Base-by-base conservation (phyloP, 2,113 vertebrate species). In the Orycteropus afer region DNA sequence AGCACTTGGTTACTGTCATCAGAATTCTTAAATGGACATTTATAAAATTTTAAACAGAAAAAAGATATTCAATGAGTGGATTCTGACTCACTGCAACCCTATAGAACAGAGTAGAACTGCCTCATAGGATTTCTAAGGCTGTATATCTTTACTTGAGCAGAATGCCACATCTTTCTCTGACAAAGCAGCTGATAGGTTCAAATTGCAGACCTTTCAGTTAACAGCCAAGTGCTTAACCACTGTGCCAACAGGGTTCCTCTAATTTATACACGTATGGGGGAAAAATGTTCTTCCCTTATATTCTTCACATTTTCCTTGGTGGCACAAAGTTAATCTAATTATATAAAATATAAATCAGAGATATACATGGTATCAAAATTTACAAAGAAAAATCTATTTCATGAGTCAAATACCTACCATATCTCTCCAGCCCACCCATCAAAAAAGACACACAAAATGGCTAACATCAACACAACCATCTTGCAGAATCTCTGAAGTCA, bases 1-100 rank as follows among this genome's bases (percentile, higher is more conserved):
- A 96, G 90, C 53, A 83, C 20, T 89, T 81, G 97, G 78, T 97
- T 96, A 96, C 51, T 94, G 91, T 95, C 83, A 90, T 61, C 27
- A 95, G 67, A 97, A 91, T 42, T 78, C 27, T 32, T 80, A 87
- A 69, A 87, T 74, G 40, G 61, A 80, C 55, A 42, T 23, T 65
- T 53, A 2, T 45, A 25, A 32, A 45, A 7, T 12, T n/a, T 7
- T 92, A 57, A 87, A 89, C 82, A n/a, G 47, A 86, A 95, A 94
- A 90, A 4, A 91, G 55, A 80, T 12, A 87, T 69, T 86, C 32
- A 79, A 34, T 65, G 15, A 65, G 32, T 6, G 2, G 13, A 65
- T 65, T 63, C 11, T 25, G 27, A 63, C 27, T 7, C 27, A 63
- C 7, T 25, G 27, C 27, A 25, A 63, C 61, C 8, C 61, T 63